Conservation (phyloP, 2,888 invertebrate genomes). For the Chrysomela aeneicollis region DNA sequence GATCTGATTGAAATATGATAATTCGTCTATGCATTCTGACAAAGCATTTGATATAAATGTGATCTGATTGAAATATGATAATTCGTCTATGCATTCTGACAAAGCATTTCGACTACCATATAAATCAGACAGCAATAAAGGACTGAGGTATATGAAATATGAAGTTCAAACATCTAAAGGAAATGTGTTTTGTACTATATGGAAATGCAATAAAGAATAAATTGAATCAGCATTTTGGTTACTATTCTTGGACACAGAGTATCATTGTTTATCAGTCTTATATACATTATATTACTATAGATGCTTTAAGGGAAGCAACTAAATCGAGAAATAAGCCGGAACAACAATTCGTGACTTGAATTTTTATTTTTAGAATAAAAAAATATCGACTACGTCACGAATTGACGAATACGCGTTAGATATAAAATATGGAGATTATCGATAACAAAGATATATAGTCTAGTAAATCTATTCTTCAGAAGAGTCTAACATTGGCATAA, state of each 20-base stretch:
- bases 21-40: too few species aligned
- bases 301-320: conserved; percentile 44
- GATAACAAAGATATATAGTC: conserved; percentile 49
- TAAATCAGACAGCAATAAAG: too few species aligned
- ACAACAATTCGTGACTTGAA: conserved; percentile 33
- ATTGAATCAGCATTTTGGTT: conserved; percentile 45
- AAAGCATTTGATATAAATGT: too few species aligned
- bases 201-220: conserved; percentile 40
- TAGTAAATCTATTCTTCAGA: conserved; percentile 34
- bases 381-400: conserved; percentile 37
- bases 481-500: conserved; percentile 20
- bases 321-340: conserved; percentile 30
- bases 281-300: conserved; percentile 54
- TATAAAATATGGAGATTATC: conserved; percentile 47
- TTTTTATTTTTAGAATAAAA: conserved; percentile 37
- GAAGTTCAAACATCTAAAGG: conserved; percentile 13
- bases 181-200: conserved; percentile 44
- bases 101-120: too few species aligned
- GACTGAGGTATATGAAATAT: not conserved
- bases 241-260: conserved; percentile 54
- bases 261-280: conserved; percentile 56
- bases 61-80: too few species aligned
- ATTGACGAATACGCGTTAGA: conserved; percentile 35
- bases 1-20: too few species aligned
- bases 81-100: too few species aligned